Evolutionary conservation across 2,797 vertebrate species (phyloP).

Genomic region (Lacerta viridis): DNA sequence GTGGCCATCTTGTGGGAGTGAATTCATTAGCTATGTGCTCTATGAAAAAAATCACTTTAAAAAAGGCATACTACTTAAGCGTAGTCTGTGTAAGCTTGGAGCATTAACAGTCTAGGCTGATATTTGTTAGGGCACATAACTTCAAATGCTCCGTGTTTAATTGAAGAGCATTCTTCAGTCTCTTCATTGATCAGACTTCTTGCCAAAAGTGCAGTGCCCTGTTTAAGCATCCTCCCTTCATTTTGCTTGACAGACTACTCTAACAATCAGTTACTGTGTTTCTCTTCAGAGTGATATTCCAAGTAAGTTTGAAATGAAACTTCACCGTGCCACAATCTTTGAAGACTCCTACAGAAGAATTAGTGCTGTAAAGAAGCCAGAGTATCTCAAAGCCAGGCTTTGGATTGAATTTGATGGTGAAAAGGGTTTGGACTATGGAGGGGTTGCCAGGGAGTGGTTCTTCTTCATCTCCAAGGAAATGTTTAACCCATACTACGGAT

Average conservation of each 20-base stretch:
- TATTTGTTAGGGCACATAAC: neutral
- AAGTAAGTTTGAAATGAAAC: slow-evolving; percentile 96
- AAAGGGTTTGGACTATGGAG: slow-evolving; percentile 96
- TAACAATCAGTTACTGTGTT: slow-evolving; percentile 3
- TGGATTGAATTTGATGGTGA: slow-evolving; percentile 98
- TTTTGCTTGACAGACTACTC: neutral
- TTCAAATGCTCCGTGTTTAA: neutral
- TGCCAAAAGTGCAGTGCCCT: neutral
- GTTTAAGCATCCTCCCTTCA: neutral
- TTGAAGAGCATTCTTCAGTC: neutral
- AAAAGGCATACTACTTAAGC: neutral
- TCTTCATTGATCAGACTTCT: neutral
- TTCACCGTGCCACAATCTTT: slow-evolving; percentile 88
- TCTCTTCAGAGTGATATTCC: slow-evolving; percentile 90
- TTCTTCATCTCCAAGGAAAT: slow-evolving; percentile 98
- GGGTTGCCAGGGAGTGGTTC: slow-evolving; percentile 97
- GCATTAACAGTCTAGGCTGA: neutral
- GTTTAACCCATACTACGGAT: slow-evolving; percentile 98
- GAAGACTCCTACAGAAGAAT: slow-evolving; percentile 96
- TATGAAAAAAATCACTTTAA: neutral
- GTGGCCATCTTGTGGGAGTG: too few relatives aligned
- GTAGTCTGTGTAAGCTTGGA: neutral
- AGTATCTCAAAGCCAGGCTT: slow-evolving; percentile 94
- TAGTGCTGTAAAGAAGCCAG: slow-evolving; percentile 90
- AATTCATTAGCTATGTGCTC: too few relatives aligned